Conservation (phyloP, 2,113 vertebrate genomes). For the Eudyptes chrysolophus region DNA sequence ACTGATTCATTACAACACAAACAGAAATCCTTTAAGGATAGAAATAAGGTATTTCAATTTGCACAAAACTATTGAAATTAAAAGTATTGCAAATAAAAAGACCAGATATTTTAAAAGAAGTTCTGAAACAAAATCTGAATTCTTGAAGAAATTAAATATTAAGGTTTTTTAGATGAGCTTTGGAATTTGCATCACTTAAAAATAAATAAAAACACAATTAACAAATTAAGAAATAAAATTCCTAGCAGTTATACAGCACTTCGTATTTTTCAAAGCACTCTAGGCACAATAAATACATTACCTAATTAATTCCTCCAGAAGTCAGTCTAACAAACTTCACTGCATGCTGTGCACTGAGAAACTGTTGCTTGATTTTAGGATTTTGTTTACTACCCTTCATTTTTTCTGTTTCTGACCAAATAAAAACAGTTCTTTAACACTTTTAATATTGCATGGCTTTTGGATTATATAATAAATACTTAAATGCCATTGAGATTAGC, state of each 20-base stretch:
- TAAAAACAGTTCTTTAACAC: neutral
- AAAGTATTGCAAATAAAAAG: neutral
- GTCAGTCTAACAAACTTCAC: neutral
- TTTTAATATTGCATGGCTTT: neutral
- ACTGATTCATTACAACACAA: neutral
- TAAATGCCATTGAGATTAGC: neutral
- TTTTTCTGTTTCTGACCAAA: neutral
- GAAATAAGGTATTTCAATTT: neutral
- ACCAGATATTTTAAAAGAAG: neutral
- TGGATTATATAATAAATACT: neutral
- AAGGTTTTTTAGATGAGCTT: neutral
- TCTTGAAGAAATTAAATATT: neutral
- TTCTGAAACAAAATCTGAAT: neutral
- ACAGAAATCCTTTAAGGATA: neutral
- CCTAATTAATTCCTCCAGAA: neutral
- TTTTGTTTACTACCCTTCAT: neutral
- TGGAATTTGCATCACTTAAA: neutral
- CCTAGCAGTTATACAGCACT: neutral
- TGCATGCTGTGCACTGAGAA: neutral
- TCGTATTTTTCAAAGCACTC: conserved; percentile 15
- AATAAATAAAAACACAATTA: conserved; percentile 21
- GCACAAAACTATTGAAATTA: neutral
- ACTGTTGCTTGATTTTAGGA: neutral
- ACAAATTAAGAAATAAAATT: conserved; percentile 2
- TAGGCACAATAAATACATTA: neutral